Evolutionary conservation across 1,140 invertebrate genomes (phyloP), one percentile per base, ranked within the genome.

Genomic region (Cydia splendana): DNA sequence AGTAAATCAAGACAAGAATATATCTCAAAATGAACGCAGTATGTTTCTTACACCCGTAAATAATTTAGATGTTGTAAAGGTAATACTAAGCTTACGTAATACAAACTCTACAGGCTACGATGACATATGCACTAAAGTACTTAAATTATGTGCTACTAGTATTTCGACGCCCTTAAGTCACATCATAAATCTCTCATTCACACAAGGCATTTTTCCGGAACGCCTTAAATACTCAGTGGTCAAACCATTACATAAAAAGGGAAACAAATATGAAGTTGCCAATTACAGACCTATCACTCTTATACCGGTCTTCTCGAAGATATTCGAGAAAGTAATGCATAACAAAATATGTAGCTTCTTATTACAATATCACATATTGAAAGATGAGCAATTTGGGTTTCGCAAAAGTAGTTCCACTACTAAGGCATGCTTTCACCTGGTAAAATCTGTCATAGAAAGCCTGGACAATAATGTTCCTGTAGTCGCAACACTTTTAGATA

Each of bases 321-420:
- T 76, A 7, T 71, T 69, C 15, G 75, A 76, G 34, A 76, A 71
- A 53, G 18, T 51, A 9, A 69, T 76, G 67, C 18, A 51, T 45
- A 51, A 34, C 15, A 69, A 62, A 13, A 24, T 76, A 2, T 28
- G 9, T 5, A 76, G 65, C 28, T 76, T 71, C 30, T 48, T 38
- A 20, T 24, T 18, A 15, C 30, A 74, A 48, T 2, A 12, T 28
- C 18, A 74, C 6, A 48, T 74, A 18, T 51, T 74, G 20, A 48
- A n/a, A 10, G n/a, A 69, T 6, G 20, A 34, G 5, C 65, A 69
- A 15, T 65, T 65, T 13, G 75, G 62, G 30, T 45, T 20, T 51
- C 13, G 75, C 2, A 76, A 71, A 34, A 20, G 18, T 12, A 76
- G 30, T 15, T 28, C 38, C 24, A 76, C 75, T n/a, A 15, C 65